A percentile compares a stretch with the other conserved stretches of the same genome.
phyloP scores from a whole-genome alignment of 2,888 invertebrate species.

The Trichogramma dendrolimi region DNA sequence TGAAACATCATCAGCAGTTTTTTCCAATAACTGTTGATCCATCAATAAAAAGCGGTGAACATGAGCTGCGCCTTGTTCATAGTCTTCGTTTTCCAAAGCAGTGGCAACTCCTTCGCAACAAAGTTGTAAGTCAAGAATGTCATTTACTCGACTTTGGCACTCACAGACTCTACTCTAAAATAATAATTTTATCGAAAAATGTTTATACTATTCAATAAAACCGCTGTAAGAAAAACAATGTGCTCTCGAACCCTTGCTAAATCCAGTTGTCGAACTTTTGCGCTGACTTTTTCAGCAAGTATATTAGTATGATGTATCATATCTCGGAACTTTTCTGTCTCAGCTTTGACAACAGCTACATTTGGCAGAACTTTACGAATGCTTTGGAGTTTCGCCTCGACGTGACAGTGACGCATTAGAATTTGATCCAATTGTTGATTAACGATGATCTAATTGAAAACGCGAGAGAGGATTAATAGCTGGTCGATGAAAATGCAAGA shows the following conservation, averaged over 20 bases:
- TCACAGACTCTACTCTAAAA: slow-evolving; percentile 82
- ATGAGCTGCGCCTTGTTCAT: slow-evolving; percentile 93
- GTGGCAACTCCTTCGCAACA: slow-evolving; percentile 97
- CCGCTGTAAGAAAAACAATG: not conserved
- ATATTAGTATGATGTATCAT: slow-evolving; percentile 85
- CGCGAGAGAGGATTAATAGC: not conserved
- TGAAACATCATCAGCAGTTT: slow-evolving; percentile 73
- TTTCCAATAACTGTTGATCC: slow-evolving; percentile 77
- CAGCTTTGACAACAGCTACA: slow-evolving; percentile 71
- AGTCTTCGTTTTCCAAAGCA: slow-evolving; percentile 91
- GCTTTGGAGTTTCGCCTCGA: slow-evolving; percentile 76
- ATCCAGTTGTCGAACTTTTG: slow-evolving; percentile 91
- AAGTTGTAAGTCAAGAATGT: slow-evolving; percentile 87
- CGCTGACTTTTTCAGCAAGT: slow-evolving; percentile 89
- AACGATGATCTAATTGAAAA: slow-evolving; percentile 59
- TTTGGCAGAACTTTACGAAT: slow-evolving; percentile 79
- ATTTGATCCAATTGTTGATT: slow-evolving; percentile 68
- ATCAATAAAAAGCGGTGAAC: slow-evolving; percentile 90
- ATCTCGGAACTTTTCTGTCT: slow-evolving; percentile 74
- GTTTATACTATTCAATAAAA: slow-evolving; percentile 7
- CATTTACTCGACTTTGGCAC: slow-evolving; percentile 90
- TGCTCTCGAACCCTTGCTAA: slow-evolving; percentile 71
- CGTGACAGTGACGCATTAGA: slow-evolving; percentile 68
- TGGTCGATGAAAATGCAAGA: not conserved
- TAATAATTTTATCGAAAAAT: slow-evolving; percentile 8